A percentile compares a stretch with the other conserved stretches of the same genome.
Evolutionary conservation across 2,113 vertebrate genomes (phyloP).

Genomic region (Crocuta crocuta): DNA sequence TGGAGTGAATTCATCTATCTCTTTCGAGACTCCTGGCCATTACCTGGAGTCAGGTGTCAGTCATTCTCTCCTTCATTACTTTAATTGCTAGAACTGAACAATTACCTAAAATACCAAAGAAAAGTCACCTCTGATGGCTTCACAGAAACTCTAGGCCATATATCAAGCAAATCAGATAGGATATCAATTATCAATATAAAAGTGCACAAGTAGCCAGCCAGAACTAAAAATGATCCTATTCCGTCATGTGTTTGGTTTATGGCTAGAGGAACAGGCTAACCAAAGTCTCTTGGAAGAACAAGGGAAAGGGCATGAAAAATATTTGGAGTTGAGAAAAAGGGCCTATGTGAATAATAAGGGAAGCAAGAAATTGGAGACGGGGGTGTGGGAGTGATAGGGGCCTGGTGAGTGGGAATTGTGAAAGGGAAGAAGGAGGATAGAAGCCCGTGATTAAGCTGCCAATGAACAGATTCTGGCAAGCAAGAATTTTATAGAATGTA

Average conservation of each 20-base stretch:
- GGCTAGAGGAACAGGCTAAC: conserved; percentile 50
- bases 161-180: conserved; percentile 56
- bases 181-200: conserved; percentile 57
- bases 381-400: background rate
- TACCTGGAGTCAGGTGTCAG: background rate
- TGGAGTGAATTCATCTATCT: background rate
- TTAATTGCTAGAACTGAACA: conserved; percentile 48
- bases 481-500: background rate
- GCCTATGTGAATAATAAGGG: background rate
- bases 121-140: conserved; percentile 35
- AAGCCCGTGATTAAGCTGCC: background rate
- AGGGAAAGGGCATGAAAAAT: conserved; percentile 30
- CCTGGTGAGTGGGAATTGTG: background rate
- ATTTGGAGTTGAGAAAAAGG: conserved; percentile 49
- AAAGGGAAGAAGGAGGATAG: background rate
- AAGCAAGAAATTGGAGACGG: conserved; percentile 28
- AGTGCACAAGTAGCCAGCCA: background rate
- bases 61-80: background rate
- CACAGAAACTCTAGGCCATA: conserved; percentile 3
- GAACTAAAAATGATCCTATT: conserved; percentile 51
- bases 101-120: conserved; percentile 55
- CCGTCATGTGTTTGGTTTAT: conserved; percentile 9
- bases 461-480: background rate
- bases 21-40: background rate
- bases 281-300: conserved; percentile 50